Evolutionary conservation across 2,888 invertebrate species (phyloP).

Genomic region (Tiphia femorata): DNA sequence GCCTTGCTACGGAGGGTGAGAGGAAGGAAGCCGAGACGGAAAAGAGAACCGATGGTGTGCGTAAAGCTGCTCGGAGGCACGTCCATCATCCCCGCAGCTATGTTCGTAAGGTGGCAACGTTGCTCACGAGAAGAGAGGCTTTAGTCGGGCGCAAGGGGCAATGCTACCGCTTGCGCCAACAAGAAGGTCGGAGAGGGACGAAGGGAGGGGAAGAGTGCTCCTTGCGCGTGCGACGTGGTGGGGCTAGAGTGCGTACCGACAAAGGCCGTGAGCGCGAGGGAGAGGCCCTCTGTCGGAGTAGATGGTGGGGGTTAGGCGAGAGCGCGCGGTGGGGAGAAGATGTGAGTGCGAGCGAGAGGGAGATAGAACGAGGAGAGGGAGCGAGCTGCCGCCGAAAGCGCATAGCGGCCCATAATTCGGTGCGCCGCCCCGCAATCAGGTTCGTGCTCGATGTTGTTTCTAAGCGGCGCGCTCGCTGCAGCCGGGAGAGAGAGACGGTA

Average conservation of each 20-base stretch:
- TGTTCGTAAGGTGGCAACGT: slow-evolving; percentile 42
- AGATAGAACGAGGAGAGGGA: slow-evolving; percentile 35
- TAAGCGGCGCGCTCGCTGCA: slow-evolving; percentile 36
- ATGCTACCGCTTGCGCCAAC: slow-evolving; percentile 37
- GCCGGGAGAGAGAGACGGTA: slow-evolving; percentile 43
- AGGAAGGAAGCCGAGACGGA: too few species aligned
- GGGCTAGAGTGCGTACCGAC: slow-evolving; percentile 13
- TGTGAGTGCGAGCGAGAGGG: slow-evolving; percentile 28
- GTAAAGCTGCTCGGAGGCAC: slow-evolving; percentile 1
- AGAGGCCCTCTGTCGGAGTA: slow-evolving; percentile 2
- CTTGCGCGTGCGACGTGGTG: slow-evolving; percentile 22
- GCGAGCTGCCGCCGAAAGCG: slow-evolving; percentile 57
- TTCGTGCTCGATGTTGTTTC: slow-evolving; percentile 60
- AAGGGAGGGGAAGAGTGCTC: slow-evolving; percentile 24
- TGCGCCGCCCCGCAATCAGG: slow-evolving; percentile 66
- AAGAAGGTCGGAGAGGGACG: slow-evolving; percentile 17
- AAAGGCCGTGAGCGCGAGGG: slow-evolving; percentile 14
- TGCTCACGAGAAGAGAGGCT: slow-evolving; percentile 11
- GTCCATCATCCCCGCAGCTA: slow-evolving; percentile 38
- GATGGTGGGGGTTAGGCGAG: slow-evolving; percentile 33
- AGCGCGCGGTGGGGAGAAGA: slow-evolving; percentile 3
- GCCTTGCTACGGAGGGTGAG: too few species aligned
- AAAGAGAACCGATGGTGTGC: too few species aligned
- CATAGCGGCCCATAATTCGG: slow-evolving; percentile 65
- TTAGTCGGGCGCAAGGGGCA: slow-evolving; percentile 32